Conservation (phyloP, 1,140 invertebrate species). For the fruit fly (Drosophila melanogaster) region Release_6_plus_ISO1_MT NT_033779.5:22714501-22715000, state of each 20-base stretch:
- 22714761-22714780: neutral
- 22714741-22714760: neutral
- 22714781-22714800: neutral
- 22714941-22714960: too few relatives aligned
- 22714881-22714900: neutral
- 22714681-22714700: constrained; percentile 4
- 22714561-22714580: too few relatives aligned
- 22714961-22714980: too few relatives aligned
- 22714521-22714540: neutral
- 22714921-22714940: too few relatives aligned
- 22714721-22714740: neutral
- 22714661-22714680: constrained; percentile 21
- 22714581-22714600: neutral
- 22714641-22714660: constrained; percentile 13
- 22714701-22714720: constrained; percentile 9
- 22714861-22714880: neutral
- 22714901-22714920: too few relatives aligned
- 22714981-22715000: too few relatives aligned
- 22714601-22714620: neutral
- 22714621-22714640: constrained; percentile 12
- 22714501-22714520: neutral
- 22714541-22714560: constrained; percentile 9
- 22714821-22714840: constrained; percentile 4
- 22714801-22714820: constrained; percentile 1
- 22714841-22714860: constrained; percentile 3